Percentiles rank a stretch among this genome's conserved stretches.
phyloP scores from a whole-genome alignment of 2,113 vertebrate species.

The Aramus guarauna region DNA sequence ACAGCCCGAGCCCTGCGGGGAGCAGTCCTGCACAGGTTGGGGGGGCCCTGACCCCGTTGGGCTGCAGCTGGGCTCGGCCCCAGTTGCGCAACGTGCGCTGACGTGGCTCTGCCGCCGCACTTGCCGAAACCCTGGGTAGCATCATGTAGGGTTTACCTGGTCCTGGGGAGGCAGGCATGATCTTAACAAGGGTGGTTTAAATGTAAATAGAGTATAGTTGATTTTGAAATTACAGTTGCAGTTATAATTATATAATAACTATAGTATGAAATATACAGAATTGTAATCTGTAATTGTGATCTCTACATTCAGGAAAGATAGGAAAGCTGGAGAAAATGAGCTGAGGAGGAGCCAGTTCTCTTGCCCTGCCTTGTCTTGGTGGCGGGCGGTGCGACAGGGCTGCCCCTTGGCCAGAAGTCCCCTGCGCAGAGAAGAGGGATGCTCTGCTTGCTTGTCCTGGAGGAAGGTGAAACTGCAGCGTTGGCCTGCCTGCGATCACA shows the following conservation, averaged over 20 bases:
- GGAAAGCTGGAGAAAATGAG: background rate
- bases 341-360: background rate
- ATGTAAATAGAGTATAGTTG: background rate
- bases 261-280: background rate
- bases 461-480: background rate
- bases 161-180: background rate
- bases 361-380: background rate
- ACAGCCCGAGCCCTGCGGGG: background rate
- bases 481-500: background rate
- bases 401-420: background rate
- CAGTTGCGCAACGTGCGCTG: rapidly evolving
- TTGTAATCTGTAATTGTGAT: background rate
- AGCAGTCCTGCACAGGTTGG: rapidly evolving
- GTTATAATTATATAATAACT: background rate
- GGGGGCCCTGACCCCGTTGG: background rate
- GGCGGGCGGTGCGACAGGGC: background rate
- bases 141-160: rapidly evolving
- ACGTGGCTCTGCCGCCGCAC: rapidly evolving
- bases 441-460: background rate
- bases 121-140: background rate
- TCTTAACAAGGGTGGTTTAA: background rate
- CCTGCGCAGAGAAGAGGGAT: rapidly evolving
- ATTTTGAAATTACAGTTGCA: background rate
- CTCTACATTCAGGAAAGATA: background rate
- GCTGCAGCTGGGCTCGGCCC: background rate